phyloP scores from a whole-genome alignment of 2,113 vertebrate genomes.

The Cyprinodon variegatus region DNA sequence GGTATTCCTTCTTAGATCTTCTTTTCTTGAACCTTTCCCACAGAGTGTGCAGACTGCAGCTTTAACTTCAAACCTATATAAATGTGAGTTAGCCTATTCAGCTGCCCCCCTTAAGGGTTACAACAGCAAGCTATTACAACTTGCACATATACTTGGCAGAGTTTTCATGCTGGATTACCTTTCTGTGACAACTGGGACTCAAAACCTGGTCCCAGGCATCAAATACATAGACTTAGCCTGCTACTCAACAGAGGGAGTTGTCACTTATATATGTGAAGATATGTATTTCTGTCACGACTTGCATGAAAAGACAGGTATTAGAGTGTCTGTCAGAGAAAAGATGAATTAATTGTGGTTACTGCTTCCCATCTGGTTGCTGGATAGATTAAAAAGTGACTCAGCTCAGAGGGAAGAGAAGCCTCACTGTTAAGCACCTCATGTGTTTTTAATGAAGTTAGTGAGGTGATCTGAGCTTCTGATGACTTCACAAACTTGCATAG shows the following conservation, averaged over 20 bases:
- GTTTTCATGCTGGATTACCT: too few species aligned
- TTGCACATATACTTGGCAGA: too few species aligned
- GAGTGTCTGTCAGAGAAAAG: slow-evolving; percentile 18
- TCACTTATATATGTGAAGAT: slow-evolving; percentile 26
- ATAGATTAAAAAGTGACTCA: slow-evolving; percentile 46
- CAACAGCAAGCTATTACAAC: too few species aligned
- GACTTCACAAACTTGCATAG: slow-evolving; percentile 53
- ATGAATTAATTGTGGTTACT: slow-evolving; percentile 44
- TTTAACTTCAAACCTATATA: slow-evolving; percentile 1
- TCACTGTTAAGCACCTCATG: slow-evolving; percentile 52
- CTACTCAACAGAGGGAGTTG: too few species aligned
- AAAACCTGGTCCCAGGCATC: too few species aligned
- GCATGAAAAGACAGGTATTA: slow-evolving; percentile 20
- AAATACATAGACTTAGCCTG: too few species aligned
- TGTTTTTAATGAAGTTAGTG: slow-evolving; percentile 75
- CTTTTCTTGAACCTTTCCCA: slow-evolving; percentile 17
- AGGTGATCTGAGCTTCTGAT: slow-evolving; percentile 64
- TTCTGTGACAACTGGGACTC: too few species aligned
- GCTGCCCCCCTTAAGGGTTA: too few species aligned
- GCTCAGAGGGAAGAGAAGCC: slow-evolving; percentile 39
- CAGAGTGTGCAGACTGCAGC: not conserved
- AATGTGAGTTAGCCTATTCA: too few species aligned
- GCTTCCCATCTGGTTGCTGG: slow-evolving; percentile 43
- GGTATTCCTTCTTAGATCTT: slow-evolving; percentile 18
- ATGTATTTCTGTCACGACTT: slow-evolving; percentile 34